phyloP scores from a whole-genome alignment of 2,797 vertebrate genomes.

The Chrysolophus pictus region DNA sequence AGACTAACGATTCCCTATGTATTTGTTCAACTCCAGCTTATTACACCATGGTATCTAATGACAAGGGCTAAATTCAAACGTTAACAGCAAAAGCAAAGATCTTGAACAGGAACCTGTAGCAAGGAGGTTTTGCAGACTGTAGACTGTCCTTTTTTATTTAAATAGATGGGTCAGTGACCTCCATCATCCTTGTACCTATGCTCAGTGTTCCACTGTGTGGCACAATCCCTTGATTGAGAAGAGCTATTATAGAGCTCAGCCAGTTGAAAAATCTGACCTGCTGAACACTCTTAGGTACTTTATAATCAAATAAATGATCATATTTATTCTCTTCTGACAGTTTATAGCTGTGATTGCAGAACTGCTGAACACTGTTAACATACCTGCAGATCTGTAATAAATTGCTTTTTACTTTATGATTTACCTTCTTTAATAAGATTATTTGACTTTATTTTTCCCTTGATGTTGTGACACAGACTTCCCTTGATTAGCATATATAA shows the following conservation, averaged over 20 bases:
- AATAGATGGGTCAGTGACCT: constrained; percentile 56
- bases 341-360: constrained; percentile 66
- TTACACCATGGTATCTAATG: not conserved
- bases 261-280: constrained; percentile 63
- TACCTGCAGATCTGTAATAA: constrained; percentile 37
- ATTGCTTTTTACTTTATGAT: constrained; percentile 56
- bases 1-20: not conserved
- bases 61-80: not conserved
- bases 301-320: constrained; percentile 75
- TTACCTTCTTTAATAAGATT: constrained; percentile 45
- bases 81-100: constrained; percentile 11
- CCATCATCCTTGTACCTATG: constrained; percentile 33
- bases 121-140: constrained; percentile 16
- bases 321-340: constrained; percentile 62
- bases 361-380: constrained; percentile 51
- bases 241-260: constrained; percentile 64
- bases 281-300: constrained; percentile 67
- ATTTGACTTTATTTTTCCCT: not conserved
- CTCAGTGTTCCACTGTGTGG: constrained; percentile 42
- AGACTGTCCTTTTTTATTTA: constrained; percentile 41
- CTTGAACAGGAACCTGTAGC: not conserved
- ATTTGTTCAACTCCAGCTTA: constrained; percentile 12
- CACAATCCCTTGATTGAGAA: constrained; percentile 71
- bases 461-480: not conserved
- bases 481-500: not conserved